These are phyloP conservation scores for Pandion haliaetus DNA, from an alignment of 2,113 vertebrate species.

Conservation along the genomic window DNA sequence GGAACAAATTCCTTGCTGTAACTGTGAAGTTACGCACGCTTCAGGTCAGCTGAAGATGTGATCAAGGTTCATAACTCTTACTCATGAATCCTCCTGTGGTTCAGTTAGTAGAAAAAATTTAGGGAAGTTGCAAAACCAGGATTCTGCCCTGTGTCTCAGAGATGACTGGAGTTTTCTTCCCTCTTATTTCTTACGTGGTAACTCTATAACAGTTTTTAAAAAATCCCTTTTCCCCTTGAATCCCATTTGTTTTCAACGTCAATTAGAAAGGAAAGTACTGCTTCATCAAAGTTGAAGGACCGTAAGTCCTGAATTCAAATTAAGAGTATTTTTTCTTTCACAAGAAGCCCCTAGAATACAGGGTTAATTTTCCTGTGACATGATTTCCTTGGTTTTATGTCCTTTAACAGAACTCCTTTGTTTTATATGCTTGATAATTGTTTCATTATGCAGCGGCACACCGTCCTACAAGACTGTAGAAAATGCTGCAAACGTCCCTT, in stretches of 20 bases:
- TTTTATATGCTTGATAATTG: background rate
- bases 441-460: background rate
- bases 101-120: background rate
- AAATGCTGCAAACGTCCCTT: background rate
- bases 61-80: background rate
- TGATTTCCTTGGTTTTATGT: constrained; percentile 11
- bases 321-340: background rate
- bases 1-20: background rate
- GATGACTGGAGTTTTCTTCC: background rate
- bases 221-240: background rate
- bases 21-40: background rate
- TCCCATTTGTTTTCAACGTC: background rate
- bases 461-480: background rate
- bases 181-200: background rate
- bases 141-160: background rate
- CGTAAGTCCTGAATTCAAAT: background rate
- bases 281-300: background rate
- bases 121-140: background rate
- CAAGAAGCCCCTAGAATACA: background rate
- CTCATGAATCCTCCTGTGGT: background rate
- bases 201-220: background rate
- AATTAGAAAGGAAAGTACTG: background rate
- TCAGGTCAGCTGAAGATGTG: background rate
- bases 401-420: constrained; percentile 26
- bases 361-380: constrained; percentile 37